Evolutionary conservation across 2,113 vertebrate species (phyloP).

Genomic region (Psilopsiagon aymara): DNA sequence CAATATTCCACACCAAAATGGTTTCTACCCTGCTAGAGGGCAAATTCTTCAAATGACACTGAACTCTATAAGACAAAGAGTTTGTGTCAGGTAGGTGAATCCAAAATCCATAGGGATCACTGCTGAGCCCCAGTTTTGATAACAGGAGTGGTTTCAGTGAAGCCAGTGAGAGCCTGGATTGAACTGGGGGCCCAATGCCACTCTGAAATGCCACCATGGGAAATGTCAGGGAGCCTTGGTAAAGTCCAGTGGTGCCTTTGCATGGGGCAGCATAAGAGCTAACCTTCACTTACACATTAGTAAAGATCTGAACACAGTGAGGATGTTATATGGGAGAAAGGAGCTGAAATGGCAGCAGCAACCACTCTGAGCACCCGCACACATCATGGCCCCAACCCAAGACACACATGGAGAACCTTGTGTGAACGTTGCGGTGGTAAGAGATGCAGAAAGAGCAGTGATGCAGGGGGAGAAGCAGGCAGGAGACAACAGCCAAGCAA

Average conservation of each 20-base stretch:
- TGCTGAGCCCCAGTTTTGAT: neutral
- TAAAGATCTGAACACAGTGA: rapidly evolving
- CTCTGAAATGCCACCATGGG: neutral
- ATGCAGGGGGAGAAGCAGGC: neutral
- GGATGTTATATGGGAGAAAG: neutral
- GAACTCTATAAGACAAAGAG: no score
- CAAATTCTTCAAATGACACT: neutral
- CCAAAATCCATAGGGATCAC: neutral
- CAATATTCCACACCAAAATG: neutral
- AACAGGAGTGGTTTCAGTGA: neutral
- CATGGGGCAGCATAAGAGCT: rapidly evolving
- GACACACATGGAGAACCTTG: rapidly evolving
- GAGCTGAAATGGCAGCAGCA: neutral
- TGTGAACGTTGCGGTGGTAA: rapidly evolving
- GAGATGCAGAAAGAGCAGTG: neutral
- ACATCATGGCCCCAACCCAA: rapidly evolving
- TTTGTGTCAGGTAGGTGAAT: rapidly evolving
- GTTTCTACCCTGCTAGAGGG: neutral
- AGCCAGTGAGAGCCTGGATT: neutral
- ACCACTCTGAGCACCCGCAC: neutral
- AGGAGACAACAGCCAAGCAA: neutral
- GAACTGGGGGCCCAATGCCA: neutral
- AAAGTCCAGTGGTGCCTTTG: neutral
- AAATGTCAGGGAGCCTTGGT: neutral
- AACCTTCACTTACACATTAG: rapidly evolving